Evolutionary conservation across 2,888 invertebrate species (phyloP).

Genomic region (Eupithecia abbreviata): DNA sequence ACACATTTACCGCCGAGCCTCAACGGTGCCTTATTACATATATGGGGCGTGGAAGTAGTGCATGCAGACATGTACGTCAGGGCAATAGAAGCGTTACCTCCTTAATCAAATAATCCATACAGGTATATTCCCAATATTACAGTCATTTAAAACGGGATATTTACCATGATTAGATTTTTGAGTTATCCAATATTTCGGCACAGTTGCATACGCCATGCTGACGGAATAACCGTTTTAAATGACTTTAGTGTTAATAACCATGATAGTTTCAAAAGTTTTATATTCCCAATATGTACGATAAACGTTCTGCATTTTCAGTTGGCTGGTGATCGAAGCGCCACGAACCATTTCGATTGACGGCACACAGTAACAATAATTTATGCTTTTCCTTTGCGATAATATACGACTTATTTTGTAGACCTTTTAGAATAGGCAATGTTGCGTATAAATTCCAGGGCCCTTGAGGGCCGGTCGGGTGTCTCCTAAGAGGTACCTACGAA

Average conservation of each 20-base stretch:
- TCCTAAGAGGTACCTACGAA: conserved; percentile 75
- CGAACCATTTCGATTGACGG: conserved; percentile 17
- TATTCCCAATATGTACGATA: background rate
- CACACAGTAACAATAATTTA: conserved; percentile 13
- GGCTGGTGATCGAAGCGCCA: conserved; percentile 18
- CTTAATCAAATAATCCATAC: background rate
- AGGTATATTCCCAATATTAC: background rate
- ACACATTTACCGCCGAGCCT: background rate
- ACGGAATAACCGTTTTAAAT: too few relatives aligned
- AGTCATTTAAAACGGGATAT: too few relatives aligned
- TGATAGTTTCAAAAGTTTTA: too few relatives aligned
- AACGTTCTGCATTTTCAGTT: conserved; percentile 16
- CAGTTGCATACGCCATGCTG: too few relatives aligned
- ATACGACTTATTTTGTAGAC: conserved; percentile 69
- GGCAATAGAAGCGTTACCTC: background rate
- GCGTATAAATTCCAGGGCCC: conserved; percentile 75
- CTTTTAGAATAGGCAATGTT: conserved; percentile 80
- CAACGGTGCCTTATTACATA: too few relatives aligned
- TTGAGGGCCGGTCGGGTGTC: conserved; percentile 64
- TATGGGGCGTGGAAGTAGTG: too few relatives aligned
- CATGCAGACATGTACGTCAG: too few relatives aligned
- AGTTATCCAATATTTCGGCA: too few relatives aligned
- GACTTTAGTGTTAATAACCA: too few relatives aligned
- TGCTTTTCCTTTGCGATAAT: conserved; percentile 5
- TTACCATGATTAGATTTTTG: too few relatives aligned